These are phyloP conservation scores for Cepaea hortensis DNA, from an alignment of 2,888 invertebrate genomes.

Conservation along the genomic window DNA sequence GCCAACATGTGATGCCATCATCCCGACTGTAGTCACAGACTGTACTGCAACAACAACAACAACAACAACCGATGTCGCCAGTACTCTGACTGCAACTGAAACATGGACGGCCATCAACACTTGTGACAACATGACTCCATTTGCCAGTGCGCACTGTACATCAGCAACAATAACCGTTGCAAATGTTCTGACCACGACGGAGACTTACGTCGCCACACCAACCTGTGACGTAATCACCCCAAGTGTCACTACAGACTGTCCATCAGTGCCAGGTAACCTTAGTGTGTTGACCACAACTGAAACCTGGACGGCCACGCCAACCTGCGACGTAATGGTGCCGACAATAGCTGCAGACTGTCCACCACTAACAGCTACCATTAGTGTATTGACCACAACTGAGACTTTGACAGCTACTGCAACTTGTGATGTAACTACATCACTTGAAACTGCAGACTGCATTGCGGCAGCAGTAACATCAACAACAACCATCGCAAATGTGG, in stretches of 20 bases:
- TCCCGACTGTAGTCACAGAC: background rate
- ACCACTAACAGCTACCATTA: background rate
- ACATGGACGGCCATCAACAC: background rate
- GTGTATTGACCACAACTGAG: background rate
- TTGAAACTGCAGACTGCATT: background rate
- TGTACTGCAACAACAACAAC: background rate
- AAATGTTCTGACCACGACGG: no score
- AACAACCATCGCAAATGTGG: no score
- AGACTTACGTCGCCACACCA: no score
- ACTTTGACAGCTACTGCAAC: background rate
- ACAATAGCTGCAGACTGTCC: no score
- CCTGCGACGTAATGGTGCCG: no score
- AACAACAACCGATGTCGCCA: background rate
- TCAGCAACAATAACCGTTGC: no score
- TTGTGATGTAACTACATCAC: background rate
- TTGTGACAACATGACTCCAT: background rate
- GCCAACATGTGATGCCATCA: background rate
- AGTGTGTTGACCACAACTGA: background rate
- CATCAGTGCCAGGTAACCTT: background rate
- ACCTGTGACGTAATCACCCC: no score
- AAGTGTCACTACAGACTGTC: no score
- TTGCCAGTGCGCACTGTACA: background rate
- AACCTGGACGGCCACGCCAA: background rate
- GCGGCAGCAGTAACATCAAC: no score
- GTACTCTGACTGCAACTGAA: background rate